phyloP scores from a whole-genome alignment of 2,888 invertebrate species.

The Synergus umbraculus region DNA sequence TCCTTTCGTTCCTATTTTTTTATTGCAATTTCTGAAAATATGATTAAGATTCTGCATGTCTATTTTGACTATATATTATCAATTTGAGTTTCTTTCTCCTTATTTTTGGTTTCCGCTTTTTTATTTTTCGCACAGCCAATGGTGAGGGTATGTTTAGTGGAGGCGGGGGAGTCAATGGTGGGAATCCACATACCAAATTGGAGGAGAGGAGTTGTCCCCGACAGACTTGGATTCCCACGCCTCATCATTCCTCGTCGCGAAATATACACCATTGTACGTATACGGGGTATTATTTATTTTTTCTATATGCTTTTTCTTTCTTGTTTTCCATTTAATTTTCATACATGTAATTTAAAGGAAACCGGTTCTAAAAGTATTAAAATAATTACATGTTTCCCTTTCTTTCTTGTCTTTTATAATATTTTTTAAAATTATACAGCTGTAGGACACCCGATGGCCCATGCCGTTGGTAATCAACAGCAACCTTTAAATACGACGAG shows the following conservation, averaged over 20 bases:
- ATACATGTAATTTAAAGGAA: not conserved
- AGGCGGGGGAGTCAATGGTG: slow-evolving; percentile 71
- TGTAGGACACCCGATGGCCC: slow-evolving; percentile 74
- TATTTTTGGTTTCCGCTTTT: slow-evolving; percentile 50
- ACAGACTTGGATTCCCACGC: slow-evolving; percentile 74
- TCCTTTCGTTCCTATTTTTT: not conserved
- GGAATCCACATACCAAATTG: slow-evolving; percentile 73
- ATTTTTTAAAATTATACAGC: slow-evolving; percentile 64
- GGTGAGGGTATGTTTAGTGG: slow-evolving; percentile 75
- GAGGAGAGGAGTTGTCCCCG: slow-evolving; percentile 74
- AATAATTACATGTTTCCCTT: not conserved
- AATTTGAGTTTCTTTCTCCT: slow-evolving; percentile 39
- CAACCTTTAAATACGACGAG: slow-evolving; percentile 68
- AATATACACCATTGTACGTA: slow-evolving; percentile 76
- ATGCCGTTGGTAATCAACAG: slow-evolving; percentile 71
- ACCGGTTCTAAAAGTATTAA: not conserved
- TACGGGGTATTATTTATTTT: slow-evolving; percentile 55
- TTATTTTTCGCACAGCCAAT: slow-evolving; percentile 70
- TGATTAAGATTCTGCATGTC: not conserved
- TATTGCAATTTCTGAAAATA: not conserved
- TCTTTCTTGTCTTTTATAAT: not conserved
- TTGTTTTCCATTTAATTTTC: not conserved
- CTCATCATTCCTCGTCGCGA: slow-evolving; percentile 74
- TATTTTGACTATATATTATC: not conserved
- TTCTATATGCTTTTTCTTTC: slow-evolving; percentile 41